Percentiles rank a stretch among this genome's conserved stretches.
Conservation (phyloP, 2,797 vertebrate species). For the Rhinatrema bivittatum region DNA sequence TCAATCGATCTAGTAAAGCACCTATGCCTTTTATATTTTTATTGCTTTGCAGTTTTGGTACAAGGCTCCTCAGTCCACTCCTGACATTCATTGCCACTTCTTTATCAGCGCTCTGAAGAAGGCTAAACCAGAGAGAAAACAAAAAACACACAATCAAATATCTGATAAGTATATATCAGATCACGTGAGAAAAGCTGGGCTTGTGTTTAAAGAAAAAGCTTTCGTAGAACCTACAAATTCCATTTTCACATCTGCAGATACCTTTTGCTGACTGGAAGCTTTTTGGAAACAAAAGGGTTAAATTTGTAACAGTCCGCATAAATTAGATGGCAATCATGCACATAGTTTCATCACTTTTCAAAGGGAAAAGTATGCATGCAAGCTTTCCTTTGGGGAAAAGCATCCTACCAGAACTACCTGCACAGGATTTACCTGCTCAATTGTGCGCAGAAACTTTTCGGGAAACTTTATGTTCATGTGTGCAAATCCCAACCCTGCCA, state of each 20-base stretch:
- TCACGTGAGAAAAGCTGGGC: not conserved
- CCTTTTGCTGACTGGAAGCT: not conserved
- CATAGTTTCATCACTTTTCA: too few species aligned
- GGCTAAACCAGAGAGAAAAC: constrained; percentile 48
- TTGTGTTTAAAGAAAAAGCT: not conserved
- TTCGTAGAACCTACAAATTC: not conserved
- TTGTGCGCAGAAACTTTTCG: too few species aligned
- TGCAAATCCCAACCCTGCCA: too few species aligned
- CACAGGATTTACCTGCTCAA: too few species aligned
- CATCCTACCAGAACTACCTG: too few species aligned
- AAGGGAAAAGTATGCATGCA: too few species aligned
- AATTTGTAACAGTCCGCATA: too few species aligned
- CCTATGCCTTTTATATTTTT: constrained; percentile 70
- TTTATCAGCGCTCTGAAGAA: constrained; percentile 74
- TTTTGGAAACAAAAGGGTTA: not conserved
- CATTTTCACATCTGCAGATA: not conserved
- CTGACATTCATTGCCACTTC: constrained; percentile 66
- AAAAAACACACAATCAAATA: not conserved
- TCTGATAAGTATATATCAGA: not conserved
- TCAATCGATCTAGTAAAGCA: constrained; percentile 71
- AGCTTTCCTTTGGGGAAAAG: too few species aligned
- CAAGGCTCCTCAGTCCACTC: constrained; percentile 58
- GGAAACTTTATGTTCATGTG: too few species aligned
- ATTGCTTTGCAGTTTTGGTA: constrained; percentile 56
- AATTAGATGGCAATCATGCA: too few species aligned